Evolutionary conservation across 2,113 vertebrate genomes (phyloP), one percentile per base, ranked within the genome.

Genomic region (Rhodinocichla rosea): DNA sequence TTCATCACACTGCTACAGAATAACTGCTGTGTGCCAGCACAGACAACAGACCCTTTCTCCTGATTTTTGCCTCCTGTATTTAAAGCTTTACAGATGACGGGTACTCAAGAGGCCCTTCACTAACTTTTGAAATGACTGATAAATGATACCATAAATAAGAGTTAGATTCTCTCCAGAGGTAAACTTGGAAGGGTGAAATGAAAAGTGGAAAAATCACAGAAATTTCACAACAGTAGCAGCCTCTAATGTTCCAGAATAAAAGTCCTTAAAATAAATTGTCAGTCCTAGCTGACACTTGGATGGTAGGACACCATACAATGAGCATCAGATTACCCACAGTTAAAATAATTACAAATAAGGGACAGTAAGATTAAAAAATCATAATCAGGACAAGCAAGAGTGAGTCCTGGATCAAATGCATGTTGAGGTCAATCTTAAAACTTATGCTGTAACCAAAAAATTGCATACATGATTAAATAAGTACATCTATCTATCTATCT

Each of bases 261-360:
- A 64, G 7, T 17, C 53, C 9, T 55, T 49, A 22, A 87, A 87
- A 55, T 37, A 47, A 83, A 64, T 56, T 30, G 6, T 11, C 26
- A 14, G 6, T 40, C 20, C 39, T 53, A 60, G 15, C 5, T 27
- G 50, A 65, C 13, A 17, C 26, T 65, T 23, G 21, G 44, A 30
- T 0, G 5, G 3, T 60, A 11, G 10, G 13, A 77, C 30, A 26
- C 4, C 16, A 7, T 15, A 24, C 1, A 7, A 26, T 59, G 28
- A 75, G 20, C 6, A n/a, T 10, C 15, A 50, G 17, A n/a, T 37
- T 89, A 80, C 13, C 6, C 16, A 32, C 22, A 60, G 8, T 35
- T 84, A 60, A 65, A 77, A 62, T 23, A 0, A 4, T 40, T 35
- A n/a, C 15, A 60, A 28, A 22, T 32, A 84, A 70, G 22, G 6